Conservation (phyloP, 2,797 vertebrate species). For the Scarus forsteni region DNA sequence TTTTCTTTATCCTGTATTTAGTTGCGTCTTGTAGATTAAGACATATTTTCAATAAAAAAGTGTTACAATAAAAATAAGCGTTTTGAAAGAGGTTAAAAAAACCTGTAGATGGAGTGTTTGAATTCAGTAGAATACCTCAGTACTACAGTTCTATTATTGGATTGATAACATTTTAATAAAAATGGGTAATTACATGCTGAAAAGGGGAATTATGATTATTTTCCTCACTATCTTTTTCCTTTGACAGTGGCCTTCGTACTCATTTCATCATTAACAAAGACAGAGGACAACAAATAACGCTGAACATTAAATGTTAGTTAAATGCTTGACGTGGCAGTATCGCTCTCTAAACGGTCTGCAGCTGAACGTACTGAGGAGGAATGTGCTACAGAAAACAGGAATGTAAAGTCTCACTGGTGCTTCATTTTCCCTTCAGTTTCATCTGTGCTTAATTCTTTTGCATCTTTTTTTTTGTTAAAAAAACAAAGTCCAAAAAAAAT, state of each 20-base stretch:
- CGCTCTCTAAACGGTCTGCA: conserved; percentile 15
- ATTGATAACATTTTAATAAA: too few species aligned
- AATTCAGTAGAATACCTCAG: too few species aligned
- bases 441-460: conserved; percentile 44
- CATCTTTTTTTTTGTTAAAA: conserved; percentile 21
- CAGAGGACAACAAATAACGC: not conserved
- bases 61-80: too few species aligned
- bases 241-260: not conserved
- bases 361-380: conserved; percentile 11
- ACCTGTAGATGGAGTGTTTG: too few species aligned
- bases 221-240: not conserved
- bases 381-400: conserved; percentile 12
- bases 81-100: too few species aligned
- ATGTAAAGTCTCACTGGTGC: conserved; percentile 17
- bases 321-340: conserved; percentile 7
- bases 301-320: not conserved
- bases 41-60: too few species aligned
- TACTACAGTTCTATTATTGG: too few species aligned
- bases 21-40: too few species aligned
- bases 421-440: conserved; percentile 47
- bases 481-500: conserved; percentile 36
- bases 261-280: not conserved
- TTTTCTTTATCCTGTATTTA: too few species aligned
- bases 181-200: too few species aligned
- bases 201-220: too few species aligned